Conservation (phyloP, 2,888 invertebrate genomes). For the Meganola albula region DNA sequence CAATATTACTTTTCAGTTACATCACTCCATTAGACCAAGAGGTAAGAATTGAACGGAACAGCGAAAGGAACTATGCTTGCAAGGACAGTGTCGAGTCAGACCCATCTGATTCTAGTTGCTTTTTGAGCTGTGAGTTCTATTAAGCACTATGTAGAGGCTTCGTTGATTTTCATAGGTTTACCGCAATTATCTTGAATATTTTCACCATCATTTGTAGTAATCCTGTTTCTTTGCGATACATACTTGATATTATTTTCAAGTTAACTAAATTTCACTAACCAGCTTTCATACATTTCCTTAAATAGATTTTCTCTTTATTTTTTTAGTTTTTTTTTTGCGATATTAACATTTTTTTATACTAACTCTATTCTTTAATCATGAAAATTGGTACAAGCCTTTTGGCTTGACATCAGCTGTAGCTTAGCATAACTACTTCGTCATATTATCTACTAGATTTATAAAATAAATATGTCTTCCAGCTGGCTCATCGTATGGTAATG, state of each 20-base stretch:
- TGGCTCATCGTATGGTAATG: slow-evolving; percentile 68
- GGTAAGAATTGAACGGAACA: slow-evolving; percentile 53
- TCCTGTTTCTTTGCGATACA: too few relatives aligned
- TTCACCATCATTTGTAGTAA: too few relatives aligned
- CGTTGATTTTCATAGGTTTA: too few relatives aligned
- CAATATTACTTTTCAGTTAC: slow-evolving; percentile 68
- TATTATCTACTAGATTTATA: background rate
- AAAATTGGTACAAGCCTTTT: slow-evolving; percentile 12
- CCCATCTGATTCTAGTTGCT: slow-evolving; percentile 72
- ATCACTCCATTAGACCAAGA: slow-evolving; percentile 69
- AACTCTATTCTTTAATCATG: slow-evolving; percentile 5
- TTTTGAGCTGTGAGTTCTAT: slow-evolving; percentile 71
- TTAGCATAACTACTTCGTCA: background rate
- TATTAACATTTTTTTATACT: background rate
- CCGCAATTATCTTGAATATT: too few relatives aligned
- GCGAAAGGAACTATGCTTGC: slow-evolving; percentile 50
- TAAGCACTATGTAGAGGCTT: slow-evolving; percentile 26
- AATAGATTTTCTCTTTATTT: too few relatives aligned
- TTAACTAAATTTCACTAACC: too few relatives aligned
- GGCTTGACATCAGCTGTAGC: slow-evolving; percentile 17
- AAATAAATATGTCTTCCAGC: slow-evolving; percentile 39
- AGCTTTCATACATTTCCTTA: too few relatives aligned
- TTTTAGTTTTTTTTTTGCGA: too few relatives aligned
- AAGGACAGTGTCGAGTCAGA: slow-evolving; percentile 60
- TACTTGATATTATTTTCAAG: too few relatives aligned